These are phyloP conservation scores for Coecobrya sp. DNA, from an alignment of 2,888 invertebrate genomes.

Conservation along the genomic window DNA sequence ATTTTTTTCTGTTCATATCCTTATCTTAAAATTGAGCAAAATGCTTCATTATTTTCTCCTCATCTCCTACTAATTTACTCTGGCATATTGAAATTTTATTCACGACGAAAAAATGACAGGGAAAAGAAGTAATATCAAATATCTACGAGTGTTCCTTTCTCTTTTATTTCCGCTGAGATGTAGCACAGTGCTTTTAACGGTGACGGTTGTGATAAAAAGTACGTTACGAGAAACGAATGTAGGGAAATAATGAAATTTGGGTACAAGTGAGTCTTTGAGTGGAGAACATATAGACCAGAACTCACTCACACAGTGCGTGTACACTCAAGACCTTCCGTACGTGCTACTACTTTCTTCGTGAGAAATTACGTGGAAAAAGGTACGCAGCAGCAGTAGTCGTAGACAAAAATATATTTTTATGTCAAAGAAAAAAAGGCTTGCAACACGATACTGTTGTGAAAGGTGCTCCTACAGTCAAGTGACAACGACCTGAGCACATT, in stretches of 20 bases:
- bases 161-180: slow-evolving; percentile 3
- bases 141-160: too few relatives aligned
- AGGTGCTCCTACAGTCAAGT: slow-evolving; percentile 23
- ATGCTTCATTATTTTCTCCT: too few relatives aligned
- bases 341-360: background rate
- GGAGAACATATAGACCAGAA: too few relatives aligned
- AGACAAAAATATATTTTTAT: slow-evolving; percentile 38
- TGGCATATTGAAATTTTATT: too few relatives aligned
- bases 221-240: too few relatives aligned
- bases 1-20: too few relatives aligned
- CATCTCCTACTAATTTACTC: too few relatives aligned
- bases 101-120: too few relatives aligned
- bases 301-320: background rate
- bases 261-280: too few relatives aligned
- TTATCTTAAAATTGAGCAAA: too few relatives aligned
- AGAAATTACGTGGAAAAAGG: background rate
- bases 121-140: too few relatives aligned
- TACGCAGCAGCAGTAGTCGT: background rate
- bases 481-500: slow-evolving; percentile 11
- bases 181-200: slow-evolving; percentile 22
- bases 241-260: background rate
- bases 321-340: background rate
- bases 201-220: background rate
- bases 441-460: background rate
- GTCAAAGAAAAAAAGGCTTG: background rate